Conservation (phyloP, 2,797 vertebrate species). For the Tragelaphus oryx region DNA sequence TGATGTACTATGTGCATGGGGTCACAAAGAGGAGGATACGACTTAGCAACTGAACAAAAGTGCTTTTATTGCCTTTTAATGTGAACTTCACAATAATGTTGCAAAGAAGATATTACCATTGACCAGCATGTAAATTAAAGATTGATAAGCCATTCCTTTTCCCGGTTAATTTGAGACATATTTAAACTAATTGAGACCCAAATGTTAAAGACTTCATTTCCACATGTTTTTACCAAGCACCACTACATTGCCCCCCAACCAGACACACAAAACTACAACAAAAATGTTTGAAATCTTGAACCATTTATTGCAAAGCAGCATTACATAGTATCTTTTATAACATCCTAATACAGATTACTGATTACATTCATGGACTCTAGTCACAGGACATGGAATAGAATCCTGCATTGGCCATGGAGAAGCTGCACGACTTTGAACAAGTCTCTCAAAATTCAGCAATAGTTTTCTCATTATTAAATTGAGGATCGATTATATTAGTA, state of each 20-base stretch:
- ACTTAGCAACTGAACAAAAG: background rate
- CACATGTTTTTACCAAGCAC: background rate
- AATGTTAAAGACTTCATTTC: background rate
- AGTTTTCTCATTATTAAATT: background rate
- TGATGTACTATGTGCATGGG: background rate
- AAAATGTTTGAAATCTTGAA: background rate
- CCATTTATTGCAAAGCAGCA: background rate
- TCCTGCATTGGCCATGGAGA: background rate
- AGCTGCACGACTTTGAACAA: background rate
- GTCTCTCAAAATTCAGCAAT: background rate
- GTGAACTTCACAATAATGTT: background rate
- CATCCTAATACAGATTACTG: background rate
- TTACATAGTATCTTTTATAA: background rate
- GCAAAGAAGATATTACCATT: background rate
- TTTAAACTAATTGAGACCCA: background rate
- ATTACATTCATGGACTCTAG: background rate
- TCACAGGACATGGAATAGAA: background rate
- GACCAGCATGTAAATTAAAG: background rate
- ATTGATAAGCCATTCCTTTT: constrained; percentile 29
- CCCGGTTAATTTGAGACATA: background rate
- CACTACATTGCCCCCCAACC: background rate
- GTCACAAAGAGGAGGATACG: background rate
- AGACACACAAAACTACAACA: background rate
- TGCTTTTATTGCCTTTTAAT: background rate
- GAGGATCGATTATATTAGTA: background rate